Base-by-base conservation (phyloP, 2,888 invertebrate genomes). In the Trachelus tabidus region DNA sequence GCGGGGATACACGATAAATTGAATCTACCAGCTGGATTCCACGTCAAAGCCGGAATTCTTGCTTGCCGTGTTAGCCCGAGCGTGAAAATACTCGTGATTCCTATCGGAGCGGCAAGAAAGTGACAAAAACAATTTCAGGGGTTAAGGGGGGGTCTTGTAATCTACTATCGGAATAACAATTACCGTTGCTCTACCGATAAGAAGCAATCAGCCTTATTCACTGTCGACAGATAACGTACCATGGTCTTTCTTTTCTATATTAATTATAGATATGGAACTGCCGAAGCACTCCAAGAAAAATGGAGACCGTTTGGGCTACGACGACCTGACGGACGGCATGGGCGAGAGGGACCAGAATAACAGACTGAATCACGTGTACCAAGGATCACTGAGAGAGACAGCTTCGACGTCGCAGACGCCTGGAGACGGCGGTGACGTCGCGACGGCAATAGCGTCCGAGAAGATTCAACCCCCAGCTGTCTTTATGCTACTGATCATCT, bases 381-480 rank as follows among this genome's bases (percentile, higher is more conserved):
- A 95, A 87, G 95, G 95, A 73, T 94, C 95, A 3, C 92, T 95
- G 68, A 92, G 94, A 81, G 95, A 95, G 92, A 93, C 94, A 77
- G 93, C 93, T n/a, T 88, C 82, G 92, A 94, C 82, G 82, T 92
- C 76, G 77, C 87, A 86, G 79, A 88, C 89, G 34, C 83, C 82
- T 73, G 80, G 78, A 23, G 82, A 82, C 56, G 75, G 35, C 35
- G 84, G 81, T 34, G 80, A 80, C 73, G 37, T 35, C 33, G 77
- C 56, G 73, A 77, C 83, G n/a, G 77, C 84, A 69, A 33, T 81
- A 68, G 69, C 69, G 68, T 75, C 56, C 75, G 77, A 78, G 33
- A 77, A 56, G 40, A 81, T 80, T 77, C 82, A 81, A 75, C 80
- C 79, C 34, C 77, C 76, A 75, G 82, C 80, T 75, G 77, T 85